Evolutionary conservation across 2,888 invertebrate species (phyloP).

Genomic region (Amiota communis): DNA sequence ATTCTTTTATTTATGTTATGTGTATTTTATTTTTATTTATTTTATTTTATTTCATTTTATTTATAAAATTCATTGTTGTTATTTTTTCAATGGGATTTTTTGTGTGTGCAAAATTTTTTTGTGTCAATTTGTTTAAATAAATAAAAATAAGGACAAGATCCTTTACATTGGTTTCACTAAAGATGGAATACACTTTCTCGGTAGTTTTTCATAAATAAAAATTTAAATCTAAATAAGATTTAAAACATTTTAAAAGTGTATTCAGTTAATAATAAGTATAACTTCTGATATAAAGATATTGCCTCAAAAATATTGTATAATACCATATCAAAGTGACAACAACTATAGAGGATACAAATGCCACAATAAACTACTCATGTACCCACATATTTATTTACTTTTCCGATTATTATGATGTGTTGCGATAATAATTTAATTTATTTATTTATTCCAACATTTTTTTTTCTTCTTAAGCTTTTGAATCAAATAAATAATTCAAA

Average conservation of each 20-base stretch:
- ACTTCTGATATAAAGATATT: too few species aligned
- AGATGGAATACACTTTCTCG: background rate
- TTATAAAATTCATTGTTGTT: background rate
- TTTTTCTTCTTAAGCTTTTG: conserved; percentile 1
- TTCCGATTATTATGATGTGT: conserved; percentile 55
- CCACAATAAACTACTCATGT: background rate
- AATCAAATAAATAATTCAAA: conserved; percentile 9
- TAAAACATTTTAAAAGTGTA: too few species aligned
- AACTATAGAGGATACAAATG: too few species aligned
- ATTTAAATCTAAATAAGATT: too few species aligned
- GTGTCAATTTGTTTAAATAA: conserved; percentile 16
- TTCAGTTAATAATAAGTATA: too few species aligned
- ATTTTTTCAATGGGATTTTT: background rate
- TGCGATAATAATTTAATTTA: conserved; percentile 60
- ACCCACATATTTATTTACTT: conserved; percentile 55
- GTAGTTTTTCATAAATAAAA: too few species aligned
- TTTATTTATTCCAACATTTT: conserved; percentile 42
- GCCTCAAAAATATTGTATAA: too few species aligned
- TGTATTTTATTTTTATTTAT: background rate
- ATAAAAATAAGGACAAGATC: background rate
- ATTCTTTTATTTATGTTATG: conserved; percentile 6
- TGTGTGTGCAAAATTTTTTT: too few species aligned
- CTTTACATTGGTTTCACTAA: too few species aligned
- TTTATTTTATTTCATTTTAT: conserved; percentile 19
- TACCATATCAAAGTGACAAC: too few species aligned